Evolutionary conservation across 2,888 invertebrate genomes (phyloP), one percentile per base, ranked within the genome.

Genomic region (Lasioglossum lativentre): DNA sequence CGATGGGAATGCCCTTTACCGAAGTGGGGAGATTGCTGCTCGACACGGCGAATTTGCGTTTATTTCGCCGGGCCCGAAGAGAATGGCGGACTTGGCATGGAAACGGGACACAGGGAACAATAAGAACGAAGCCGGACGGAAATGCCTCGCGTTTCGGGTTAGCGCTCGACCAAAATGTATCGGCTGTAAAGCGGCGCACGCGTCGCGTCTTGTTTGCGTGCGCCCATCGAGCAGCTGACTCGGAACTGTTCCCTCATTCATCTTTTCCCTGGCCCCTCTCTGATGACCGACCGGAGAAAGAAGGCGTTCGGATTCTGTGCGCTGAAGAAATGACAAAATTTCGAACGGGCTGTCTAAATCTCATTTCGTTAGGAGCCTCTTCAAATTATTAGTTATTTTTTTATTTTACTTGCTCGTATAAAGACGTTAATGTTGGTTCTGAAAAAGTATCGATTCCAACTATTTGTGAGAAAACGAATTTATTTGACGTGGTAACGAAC

Each of bases 1-100:
- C 45, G 78, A 74, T 34, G 75, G 66, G 79, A 78, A 78, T 73
- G 84, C 74, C 76, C 72, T 78, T 86, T 72, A 72, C 83, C 82
- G 45, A 75, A 66, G 75, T 23, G 86, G 86, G 86, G 86, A 77
- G 23, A 52, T 79, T 71, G 76, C 79, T 66, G n/a, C 86, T 52
- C 63, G 86, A 86, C 86, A 80, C 86, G 86, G 78, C 83, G 87
- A 89, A 90, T 91, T 91, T 87, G 84, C 83, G 87, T 88, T 80
- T 86, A 86, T 87, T 89, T 78, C 86, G 34, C 66, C 83, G 63
- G 70, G 38, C 56, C 63, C 71, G 77, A 75, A 83, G 87, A 87
- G 85, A 89, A 88, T 80, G 87, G 80, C 77, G 63, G 71, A 86
- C 71, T 87, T 88, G 89, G 85, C 85, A 85, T 72, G 79, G 82